Evolutionary conservation across 1,140 invertebrate genomes (phyloP).

Genomic region (Nylanderia fulva): DNA sequence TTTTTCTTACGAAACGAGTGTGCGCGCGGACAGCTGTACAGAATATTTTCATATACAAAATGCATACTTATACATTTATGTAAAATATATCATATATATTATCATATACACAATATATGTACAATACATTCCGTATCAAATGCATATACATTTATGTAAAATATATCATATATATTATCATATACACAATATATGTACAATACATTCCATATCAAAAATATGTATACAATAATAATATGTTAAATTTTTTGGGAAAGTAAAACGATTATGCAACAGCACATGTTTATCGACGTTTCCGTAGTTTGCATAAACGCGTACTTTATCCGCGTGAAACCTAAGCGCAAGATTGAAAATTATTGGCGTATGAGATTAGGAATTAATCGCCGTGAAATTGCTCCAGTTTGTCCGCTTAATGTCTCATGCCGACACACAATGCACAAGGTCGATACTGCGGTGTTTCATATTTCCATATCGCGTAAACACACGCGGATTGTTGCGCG

Average conservation of each 20-base stretch:
- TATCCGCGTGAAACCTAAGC: too few relatives aligned
- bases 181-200: too few relatives aligned
- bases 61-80: too few relatives aligned
- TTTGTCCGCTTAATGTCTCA: background rate
- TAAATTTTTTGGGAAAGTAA: slow-evolving; percentile 6
- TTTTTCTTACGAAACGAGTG: background rate
- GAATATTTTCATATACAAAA: slow-evolving; percentile 20
- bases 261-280: slow-evolving; percentile 11
- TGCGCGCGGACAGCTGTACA: background rate
- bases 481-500: slow-evolving; percentile 7
- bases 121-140: too few relatives aligned
- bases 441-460: background rate
- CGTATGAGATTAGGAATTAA: background rate
- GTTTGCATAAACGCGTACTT: too few relatives aligned
- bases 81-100: too few relatives aligned
- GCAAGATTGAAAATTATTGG: background rate
- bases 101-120: slow-evolving; percentile 1
- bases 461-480: slow-evolving; percentile 6
- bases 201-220: too few relatives aligned
- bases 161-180: too few relatives aligned
- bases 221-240: slow-evolving; percentile 12
- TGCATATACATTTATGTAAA: too few relatives aligned
- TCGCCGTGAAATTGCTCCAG: background rate
- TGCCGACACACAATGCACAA: background rate
- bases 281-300: background rate